These are phyloP conservation scores for Cephus cinctus DNA, from an alignment of 1,140 invertebrate genomes.

Conservation along the genomic window DNA sequence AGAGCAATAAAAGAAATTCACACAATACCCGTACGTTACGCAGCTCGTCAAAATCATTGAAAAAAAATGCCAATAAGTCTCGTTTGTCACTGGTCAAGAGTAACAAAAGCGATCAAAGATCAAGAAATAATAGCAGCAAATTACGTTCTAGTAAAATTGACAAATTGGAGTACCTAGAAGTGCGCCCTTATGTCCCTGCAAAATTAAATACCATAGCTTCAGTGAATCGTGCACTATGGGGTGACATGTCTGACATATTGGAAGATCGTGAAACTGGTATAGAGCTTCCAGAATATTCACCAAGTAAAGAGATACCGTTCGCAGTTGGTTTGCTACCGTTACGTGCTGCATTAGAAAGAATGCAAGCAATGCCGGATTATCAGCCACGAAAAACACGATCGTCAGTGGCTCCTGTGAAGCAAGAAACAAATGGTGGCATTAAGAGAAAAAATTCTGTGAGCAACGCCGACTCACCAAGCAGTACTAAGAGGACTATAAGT, in stretches of 20 bases:
- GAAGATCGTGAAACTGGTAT: slow-evolving; percentile 31
- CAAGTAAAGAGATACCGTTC: slow-evolving; percentile 52
- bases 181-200: background rate
- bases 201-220: slow-evolving; percentile 33
- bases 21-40: slow-evolving; percentile 25
- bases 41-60: slow-evolving; percentile 27
- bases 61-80: slow-evolving; percentile 8
- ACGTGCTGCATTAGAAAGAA: slow-evolving; percentile 51
- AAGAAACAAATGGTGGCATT: slow-evolving; percentile 24
- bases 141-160: too few relatives aligned
- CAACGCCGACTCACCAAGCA: slow-evolving; percentile 15
- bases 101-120: slow-evolving; percentile 18
- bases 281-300: slow-evolving; percentile 37
- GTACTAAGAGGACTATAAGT: slow-evolving; percentile 24
- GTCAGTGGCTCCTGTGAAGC: slow-evolving; percentile 39
- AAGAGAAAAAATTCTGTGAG: slow-evolving; percentile 36
- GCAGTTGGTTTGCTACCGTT: slow-evolving; percentile 54
- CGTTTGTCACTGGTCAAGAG: slow-evolving; percentile 5
- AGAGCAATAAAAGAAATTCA: slow-evolving; percentile 21
- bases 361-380: slow-evolving; percentile 55
- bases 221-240: slow-evolving; percentile 49
- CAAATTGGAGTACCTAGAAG: slow-evolving; percentile 16
- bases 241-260: slow-evolving; percentile 49
- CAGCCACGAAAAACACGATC: slow-evolving; percentile 55
- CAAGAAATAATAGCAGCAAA: slow-evolving; percentile 17